phyloP scores from a whole-genome alignment of 2,797 vertebrate species.

The Labroides dimidiatus region DNA sequence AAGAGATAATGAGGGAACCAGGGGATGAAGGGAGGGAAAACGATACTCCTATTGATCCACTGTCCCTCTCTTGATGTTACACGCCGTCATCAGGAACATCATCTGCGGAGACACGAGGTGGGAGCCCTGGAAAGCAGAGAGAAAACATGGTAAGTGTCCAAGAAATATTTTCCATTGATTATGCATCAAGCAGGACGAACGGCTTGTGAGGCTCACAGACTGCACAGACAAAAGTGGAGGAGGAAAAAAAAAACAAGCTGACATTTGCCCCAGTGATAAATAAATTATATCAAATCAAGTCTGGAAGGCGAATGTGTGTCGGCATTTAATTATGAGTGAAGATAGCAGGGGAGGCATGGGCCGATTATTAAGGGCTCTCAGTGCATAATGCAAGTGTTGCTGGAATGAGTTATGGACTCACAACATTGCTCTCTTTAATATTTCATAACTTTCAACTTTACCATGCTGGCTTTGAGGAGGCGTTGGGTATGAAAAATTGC shows the following conservation, averaged over 20 bases:
- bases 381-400: slow-evolving; percentile 60
- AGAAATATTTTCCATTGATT: slow-evolving; percentile 79
- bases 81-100: slow-evolving; percentile 78
- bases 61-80: slow-evolving; percentile 69
- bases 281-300: slow-evolving; percentile 79
- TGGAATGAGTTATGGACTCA: slow-evolving; percentile 70
- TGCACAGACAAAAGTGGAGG: slow-evolving; percentile 58
- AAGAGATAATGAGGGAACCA: slow-evolving; percentile 35
- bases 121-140: slow-evolving; percentile 79
- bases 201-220: slow-evolving; percentile 53
- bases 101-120: slow-evolving; percentile 64
- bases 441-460: slow-evolving; percentile 69
- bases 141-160: slow-evolving; percentile 71
- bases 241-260: slow-evolving; percentile 51
- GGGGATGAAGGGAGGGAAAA: slow-evolving; percentile 42
- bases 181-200: slow-evolving; percentile 68
- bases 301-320: slow-evolving; percentile 80
- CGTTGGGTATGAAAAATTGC: slow-evolving; percentile 50
- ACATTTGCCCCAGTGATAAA: slow-evolving; percentile 77
- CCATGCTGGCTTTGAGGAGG: slow-evolving; percentile 47
- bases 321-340: slow-evolving; percentile 82
- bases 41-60: slow-evolving; percentile 73
- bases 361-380: slow-evolving; percentile 71
- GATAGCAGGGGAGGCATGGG: slow-evolving; percentile 66
- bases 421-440: slow-evolving; percentile 69